phyloP scores from a whole-genome alignment of 2,797 vertebrate genomes.

The Lemur catta region DNA sequence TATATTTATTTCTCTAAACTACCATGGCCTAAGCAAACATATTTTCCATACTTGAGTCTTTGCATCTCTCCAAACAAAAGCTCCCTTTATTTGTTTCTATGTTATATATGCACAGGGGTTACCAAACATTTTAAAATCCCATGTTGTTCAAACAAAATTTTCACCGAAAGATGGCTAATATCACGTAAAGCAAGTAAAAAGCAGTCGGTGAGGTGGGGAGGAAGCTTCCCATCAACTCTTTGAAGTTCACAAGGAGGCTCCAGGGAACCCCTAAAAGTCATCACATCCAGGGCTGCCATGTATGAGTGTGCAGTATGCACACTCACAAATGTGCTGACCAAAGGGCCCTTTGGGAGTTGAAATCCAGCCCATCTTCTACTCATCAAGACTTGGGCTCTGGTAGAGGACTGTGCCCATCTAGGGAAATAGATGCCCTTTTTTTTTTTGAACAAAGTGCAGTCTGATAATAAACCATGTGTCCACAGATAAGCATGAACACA shows the following conservation, averaged over 20 bases:
- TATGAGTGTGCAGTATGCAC: not conserved
- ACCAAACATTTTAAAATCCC: not conserved
- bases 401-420: not conserved
- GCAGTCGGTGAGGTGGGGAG: not conserved
- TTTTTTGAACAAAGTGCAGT: not conserved
- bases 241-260: not conserved
- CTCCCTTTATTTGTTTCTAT: not conserved
- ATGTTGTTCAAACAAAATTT: not conserved
- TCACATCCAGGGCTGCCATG: not conserved
- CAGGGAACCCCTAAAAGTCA: not conserved
- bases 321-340: not conserved
- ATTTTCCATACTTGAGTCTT: not conserved
- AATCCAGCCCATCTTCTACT: not conserved
- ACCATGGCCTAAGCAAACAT: not conserved
- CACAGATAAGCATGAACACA: not conserved
- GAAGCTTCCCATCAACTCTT: not conserved
- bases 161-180: not conserved
- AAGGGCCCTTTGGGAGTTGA: not conserved
- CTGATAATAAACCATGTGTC: not conserved
- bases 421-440: not conserved
- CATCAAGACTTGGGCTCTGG: not conserved
- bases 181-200: conserved; percentile 2
- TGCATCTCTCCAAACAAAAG: not conserved
- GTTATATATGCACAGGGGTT: not conserved
- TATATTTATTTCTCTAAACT: not conserved